Conservation (phyloP, 2,797 vertebrate species). For the Kryptopterus vitreolus region DNA sequence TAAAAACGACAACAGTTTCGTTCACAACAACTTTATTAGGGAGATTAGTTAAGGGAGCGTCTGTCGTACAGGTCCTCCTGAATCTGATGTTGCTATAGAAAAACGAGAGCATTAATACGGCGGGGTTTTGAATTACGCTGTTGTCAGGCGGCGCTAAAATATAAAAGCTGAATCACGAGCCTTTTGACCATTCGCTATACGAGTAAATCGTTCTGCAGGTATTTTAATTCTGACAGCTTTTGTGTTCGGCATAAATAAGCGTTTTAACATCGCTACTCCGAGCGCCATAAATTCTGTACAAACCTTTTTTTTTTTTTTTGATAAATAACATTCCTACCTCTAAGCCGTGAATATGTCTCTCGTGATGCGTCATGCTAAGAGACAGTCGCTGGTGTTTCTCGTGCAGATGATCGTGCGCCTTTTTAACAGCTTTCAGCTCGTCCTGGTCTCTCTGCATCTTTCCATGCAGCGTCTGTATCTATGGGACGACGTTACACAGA, state of each 20-base stretch:
- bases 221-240: not conserved
- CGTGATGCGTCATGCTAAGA: conserved; percentile 55
- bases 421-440: conserved; percentile 68
- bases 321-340: conserved; percentile 64
- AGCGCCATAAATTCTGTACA: not conserved
- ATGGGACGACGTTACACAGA: conserved; percentile 50
- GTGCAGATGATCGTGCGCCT: conserved; percentile 64
- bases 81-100: not conserved
- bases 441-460: conserved; percentile 66
- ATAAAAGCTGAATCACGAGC: not conserved
- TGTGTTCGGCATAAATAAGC: not conserved
- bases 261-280: not conserved
- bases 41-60: not conserved
- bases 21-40: not conserved
- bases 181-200: not conserved
- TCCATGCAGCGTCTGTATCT: conserved; percentile 72
- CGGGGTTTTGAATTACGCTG: not conserved
- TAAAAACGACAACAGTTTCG: not conserved
- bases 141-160: not conserved
- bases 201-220: not conserved
- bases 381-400: conserved; percentile 62
- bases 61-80: not conserved
- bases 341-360: conserved; percentile 55
- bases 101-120: not conserved
- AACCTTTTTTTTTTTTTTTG: not conserved